phyloP scores from a whole-genome alignment of 1,140 invertebrate species.

The Acyrthosiphon pisum region DNA sequence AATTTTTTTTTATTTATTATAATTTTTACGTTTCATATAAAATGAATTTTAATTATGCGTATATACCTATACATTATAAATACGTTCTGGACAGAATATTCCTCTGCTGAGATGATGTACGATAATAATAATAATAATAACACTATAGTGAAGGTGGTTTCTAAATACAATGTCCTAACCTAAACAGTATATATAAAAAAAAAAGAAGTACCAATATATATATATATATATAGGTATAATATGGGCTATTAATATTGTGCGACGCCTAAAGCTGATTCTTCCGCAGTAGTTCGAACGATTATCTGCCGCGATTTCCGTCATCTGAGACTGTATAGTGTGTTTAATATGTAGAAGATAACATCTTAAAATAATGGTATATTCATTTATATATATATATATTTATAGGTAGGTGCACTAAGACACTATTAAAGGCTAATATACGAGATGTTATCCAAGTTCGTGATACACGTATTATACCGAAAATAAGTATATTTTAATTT shows the following conservation, averaged over 20 bases:
- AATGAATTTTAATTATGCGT: not conserved
- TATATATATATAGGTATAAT: not conserved
- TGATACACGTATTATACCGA: not conserved
- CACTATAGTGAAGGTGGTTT: not conserved
- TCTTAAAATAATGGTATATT: not conserved
- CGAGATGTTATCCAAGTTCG: constrained; percentile 16
- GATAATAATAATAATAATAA: not conserved
- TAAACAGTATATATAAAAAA: not conserved
- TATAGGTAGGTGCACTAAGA: not conserved
- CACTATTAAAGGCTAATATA: not conserved
- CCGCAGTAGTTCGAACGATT: not conserved
- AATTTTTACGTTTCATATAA: not conserved
- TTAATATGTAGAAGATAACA: not conserved
- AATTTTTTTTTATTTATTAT: not conserved
- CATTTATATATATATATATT: not conserved
- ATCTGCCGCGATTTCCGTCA: not conserved
- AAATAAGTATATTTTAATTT: constrained; percentile 6
- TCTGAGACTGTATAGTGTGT: not conserved
- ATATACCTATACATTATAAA: not conserved
- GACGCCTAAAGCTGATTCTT: not conserved
- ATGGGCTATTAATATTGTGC: not conserved
- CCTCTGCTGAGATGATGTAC: not conserved
- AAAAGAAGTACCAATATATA: not conserved
- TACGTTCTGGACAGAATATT: not conserved
- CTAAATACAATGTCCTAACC: not conserved